These are phyloP conservation scores for Chloebia gouldiae DNA, from an alignment of 2,113 vertebrate species.

Conservation along the genomic window DNA sequence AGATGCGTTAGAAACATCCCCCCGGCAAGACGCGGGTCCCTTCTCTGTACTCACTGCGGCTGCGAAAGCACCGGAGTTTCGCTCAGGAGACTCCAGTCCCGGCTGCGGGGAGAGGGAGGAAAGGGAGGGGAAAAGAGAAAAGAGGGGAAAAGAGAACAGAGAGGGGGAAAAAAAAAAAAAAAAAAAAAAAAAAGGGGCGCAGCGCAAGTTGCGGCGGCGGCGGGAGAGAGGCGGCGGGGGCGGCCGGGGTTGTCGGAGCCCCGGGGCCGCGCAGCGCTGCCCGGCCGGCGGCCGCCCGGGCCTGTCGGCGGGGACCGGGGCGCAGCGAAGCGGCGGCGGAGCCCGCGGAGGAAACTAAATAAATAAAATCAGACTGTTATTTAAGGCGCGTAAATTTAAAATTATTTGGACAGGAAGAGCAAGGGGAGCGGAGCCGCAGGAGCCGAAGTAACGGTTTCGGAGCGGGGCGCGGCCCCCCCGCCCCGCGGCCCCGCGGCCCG, in stretches of 20 bases:
- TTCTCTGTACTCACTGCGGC: slow-evolving; percentile 15
- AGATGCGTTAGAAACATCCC: background rate
- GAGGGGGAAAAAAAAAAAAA: background rate
- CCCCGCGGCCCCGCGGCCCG: background rate
- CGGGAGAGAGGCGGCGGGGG: background rate
- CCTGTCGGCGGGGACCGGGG: background rate
- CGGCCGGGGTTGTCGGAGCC: background rate
- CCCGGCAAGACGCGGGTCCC: background rate
- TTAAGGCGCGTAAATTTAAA: slow-evolving; percentile 81
- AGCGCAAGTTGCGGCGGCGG: background rate
- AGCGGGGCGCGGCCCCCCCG: background rate
- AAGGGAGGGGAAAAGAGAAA: background rate
- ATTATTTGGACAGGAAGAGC: slow-evolving; percentile 82
- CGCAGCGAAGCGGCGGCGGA: background rate
- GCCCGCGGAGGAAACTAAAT: background rate
- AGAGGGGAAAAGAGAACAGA: too few relatives aligned
- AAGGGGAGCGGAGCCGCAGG: slow-evolving; percentile 68
- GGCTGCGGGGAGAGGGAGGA: background rate
- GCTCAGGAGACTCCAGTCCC: background rate
- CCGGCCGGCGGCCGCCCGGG: background rate
- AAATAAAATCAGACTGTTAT: slow-evolving; percentile 74
- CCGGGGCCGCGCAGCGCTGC: background rate
- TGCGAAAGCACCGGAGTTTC: background rate
- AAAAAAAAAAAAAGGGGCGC: background rate
- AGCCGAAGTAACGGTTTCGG: slow-evolving; percentile 70